These are phyloP conservation scores for Phalacrocorax brasilianus DNA, from an alignment of 2,113 vertebrate genomes.

Conservation along the genomic window DNA sequence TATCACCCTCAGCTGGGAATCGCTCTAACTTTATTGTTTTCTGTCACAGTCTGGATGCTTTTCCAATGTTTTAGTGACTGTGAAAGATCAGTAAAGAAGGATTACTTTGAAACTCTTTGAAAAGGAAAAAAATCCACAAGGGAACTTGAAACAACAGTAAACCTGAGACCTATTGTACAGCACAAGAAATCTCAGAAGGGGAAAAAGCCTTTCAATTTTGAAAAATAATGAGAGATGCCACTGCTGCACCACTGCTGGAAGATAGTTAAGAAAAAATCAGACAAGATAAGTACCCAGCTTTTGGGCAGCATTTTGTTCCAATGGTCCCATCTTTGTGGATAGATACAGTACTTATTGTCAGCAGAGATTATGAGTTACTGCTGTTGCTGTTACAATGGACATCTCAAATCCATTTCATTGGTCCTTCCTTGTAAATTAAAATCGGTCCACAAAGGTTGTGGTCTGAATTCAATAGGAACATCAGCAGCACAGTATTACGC, in stretches of 20 bases:
- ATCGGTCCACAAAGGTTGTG: not conserved
- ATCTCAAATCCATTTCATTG: not conserved
- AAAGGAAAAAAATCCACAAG: not conserved
- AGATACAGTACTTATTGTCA: not conserved
- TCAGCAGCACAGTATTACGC: not conserved
- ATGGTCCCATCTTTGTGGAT: not conserved
- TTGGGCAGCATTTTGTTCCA: not conserved
- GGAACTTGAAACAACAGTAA: slow-evolving; percentile 18
- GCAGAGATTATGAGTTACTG: not conserved
- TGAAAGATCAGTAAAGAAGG: not conserved
- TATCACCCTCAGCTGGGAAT: not conserved
- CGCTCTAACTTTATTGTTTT: slow-evolving; percentile 6
- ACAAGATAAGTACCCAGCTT: not conserved
- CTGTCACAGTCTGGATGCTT: not conserved
- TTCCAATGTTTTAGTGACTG: not conserved
- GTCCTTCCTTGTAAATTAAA: not conserved
- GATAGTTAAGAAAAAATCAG: not conserved
- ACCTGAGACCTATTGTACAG: not conserved
- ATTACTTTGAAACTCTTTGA: slow-evolving; percentile 13
- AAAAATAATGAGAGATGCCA: not conserved
- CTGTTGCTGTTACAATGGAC: not conserved
- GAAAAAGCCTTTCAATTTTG: not conserved
- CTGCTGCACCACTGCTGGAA: not conserved
- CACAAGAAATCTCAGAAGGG: not conserved
- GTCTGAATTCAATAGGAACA: not conserved